These are phyloP conservation scores for Calliopsis andreniformis DNA, from an alignment of 1,140 invertebrate species.

Conservation along the genomic window DNA sequence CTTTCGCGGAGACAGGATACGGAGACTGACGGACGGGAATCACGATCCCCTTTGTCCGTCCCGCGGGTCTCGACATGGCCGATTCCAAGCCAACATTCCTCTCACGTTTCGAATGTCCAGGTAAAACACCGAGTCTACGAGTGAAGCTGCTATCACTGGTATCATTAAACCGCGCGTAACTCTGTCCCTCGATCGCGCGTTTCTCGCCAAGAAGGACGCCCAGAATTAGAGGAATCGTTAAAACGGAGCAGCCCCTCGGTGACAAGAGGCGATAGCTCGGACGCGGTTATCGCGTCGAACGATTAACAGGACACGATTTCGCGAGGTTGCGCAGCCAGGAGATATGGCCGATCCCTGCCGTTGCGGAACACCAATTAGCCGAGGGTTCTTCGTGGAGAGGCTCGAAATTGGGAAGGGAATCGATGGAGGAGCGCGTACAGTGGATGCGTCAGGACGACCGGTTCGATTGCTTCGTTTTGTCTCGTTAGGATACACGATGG, in stretches of 20 bases:
- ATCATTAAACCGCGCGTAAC: conserved; percentile 52
- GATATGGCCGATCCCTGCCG: conserved; percentile 22
- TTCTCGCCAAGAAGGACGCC: neutral
- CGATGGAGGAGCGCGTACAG: conserved; percentile 37
- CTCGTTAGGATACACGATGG: conserved; percentile 65
- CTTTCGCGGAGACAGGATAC: conserved; percentile 68
- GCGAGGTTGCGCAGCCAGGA: neutral
- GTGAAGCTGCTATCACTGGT: conserved; percentile 51
- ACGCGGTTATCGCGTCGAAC: neutral
- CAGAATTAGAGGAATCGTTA: neutral
- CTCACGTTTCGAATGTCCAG: conserved; percentile 63
- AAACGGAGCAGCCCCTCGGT: no score
- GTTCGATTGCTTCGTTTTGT: conserved; percentile 63
- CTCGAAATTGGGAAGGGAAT: conserved; percentile 41
- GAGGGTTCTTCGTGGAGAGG: conserved; percentile 32
- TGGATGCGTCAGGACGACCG: conserved; percentile 41
- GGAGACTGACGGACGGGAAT: conserved; percentile 66
- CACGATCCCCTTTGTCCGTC: conserved; percentile 66
- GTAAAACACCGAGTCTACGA: conserved; percentile 59
- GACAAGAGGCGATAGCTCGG: neutral
- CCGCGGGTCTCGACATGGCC: conserved; percentile 57
- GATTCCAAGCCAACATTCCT: conserved; percentile 59
- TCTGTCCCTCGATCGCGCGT: conserved; percentile 23
- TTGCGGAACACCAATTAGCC: conserved; percentile 20
- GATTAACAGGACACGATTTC: conserved; percentile 23